Percentiles rank a stretch among this genome's conserved stretches.
These are phyloP conservation scores for Fregata magnificens DNA, from an alignment of 2,113 vertebrate genomes.

Conservation along the genomic window DNA sequence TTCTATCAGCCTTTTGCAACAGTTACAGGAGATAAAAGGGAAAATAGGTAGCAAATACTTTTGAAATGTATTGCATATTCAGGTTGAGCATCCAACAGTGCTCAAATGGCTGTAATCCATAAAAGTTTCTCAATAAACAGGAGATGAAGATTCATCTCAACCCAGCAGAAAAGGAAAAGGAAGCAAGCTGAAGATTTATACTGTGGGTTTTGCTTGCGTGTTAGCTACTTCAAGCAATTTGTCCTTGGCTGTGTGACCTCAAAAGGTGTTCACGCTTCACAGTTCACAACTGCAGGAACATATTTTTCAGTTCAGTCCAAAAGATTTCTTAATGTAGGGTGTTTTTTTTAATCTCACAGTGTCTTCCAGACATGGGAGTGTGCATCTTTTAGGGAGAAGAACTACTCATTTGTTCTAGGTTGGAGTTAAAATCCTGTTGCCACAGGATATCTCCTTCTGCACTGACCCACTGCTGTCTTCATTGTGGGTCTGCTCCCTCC, in stretches of 20 bases:
- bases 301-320: neutral
- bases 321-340: neutral
- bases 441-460: neutral
- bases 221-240: neutral
- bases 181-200: neutral
- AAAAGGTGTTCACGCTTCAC: neutral
- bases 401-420: neutral
- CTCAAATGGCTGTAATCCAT: neutral
- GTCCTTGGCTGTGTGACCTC: neutral
- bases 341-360: neutral
- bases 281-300: neutral
- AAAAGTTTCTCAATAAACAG: neutral
- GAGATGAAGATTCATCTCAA: neutral
- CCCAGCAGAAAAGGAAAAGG: neutral
- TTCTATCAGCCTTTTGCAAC: neutral
- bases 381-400: neutral
- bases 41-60: neutral
- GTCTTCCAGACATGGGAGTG: neutral
- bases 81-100: neutral
- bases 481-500: neutral
- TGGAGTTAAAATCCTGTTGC: neutral
- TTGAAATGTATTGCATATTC: neutral
- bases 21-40: neutral
- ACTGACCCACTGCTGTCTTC: neutral
- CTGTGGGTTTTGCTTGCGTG: neutral